A percentile compares a stretch with the other conserved stretches of the same genome.
These are phyloP conservation scores for Pseudomyrmex pallidus DNA, from an alignment of 1,140 invertebrate species.

Conservation along the genomic window DNA sequence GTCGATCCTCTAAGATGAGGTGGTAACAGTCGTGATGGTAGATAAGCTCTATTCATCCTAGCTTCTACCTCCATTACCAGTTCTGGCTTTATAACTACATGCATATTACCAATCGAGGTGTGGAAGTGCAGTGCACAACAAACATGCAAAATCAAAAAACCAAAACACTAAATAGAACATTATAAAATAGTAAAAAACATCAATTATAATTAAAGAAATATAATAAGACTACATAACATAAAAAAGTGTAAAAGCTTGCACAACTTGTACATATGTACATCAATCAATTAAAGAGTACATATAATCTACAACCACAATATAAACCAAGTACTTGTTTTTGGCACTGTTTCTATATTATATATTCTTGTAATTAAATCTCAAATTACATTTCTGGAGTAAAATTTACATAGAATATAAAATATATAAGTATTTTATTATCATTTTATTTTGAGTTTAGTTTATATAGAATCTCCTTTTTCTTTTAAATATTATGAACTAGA, in stretches of 20 bases:
- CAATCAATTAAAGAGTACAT: not conserved
- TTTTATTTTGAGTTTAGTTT: no score
- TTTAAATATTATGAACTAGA: no score
- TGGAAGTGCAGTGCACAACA: slow-evolving; percentile 84
- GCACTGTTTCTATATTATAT: no score
- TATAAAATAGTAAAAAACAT: slow-evolving; percentile 60
- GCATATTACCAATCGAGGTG: slow-evolving; percentile 82
- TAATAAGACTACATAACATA: slow-evolving; percentile 32
- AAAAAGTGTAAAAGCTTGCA: slow-evolving; percentile 58
- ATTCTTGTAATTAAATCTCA: no score
- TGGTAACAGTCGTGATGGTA: slow-evolving; percentile 88
- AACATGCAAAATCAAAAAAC: slow-evolving; percentile 86
- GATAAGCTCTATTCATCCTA: slow-evolving; percentile 93
- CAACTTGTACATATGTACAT: not conserved
- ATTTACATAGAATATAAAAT: no score
- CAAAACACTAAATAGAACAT: slow-evolving; percentile 83
- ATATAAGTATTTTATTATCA: no score
- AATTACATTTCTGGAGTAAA: no score
- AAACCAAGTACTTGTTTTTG: no score
- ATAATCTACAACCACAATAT: no score
- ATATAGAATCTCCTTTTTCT: no score
- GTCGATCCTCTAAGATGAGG: slow-evolving; percentile 81
- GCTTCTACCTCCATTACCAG: slow-evolving; percentile 94
- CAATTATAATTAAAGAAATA: slow-evolving; percentile 71
- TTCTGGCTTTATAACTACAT: slow-evolving; percentile 93